Evolutionary conservation across 2,797 vertebrate genomes (phyloP).

Genomic region (Decapterus maruadsi): DNA sequence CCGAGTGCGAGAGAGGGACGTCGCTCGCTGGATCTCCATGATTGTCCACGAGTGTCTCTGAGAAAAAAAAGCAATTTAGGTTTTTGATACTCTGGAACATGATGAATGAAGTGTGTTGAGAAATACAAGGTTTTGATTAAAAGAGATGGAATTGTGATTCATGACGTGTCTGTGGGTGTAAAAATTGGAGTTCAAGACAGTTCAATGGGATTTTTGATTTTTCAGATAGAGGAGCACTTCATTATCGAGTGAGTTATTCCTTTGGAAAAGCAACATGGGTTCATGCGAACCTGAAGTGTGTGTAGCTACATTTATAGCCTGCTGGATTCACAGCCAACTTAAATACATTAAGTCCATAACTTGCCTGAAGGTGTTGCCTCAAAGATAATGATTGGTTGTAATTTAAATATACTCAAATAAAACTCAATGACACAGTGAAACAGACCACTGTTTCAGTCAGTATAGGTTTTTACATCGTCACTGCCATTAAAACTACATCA

Average conservation of each 20-base stretch:
- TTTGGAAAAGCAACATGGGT: not conserved
- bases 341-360: slow-evolving; percentile 15
- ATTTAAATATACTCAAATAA: slow-evolving; percentile 14
- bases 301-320: not conserved
- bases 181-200: not conserved
- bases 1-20: slow-evolving; percentile 23
- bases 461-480: no score
- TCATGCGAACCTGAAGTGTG: slow-evolving; percentile 6
- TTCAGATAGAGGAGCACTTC: not conserved
- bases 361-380: not conserved
- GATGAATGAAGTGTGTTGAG: slow-evolving; percentile 41
- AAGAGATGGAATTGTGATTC: slow-evolving; percentile 28
- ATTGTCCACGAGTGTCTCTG: slow-evolving; percentile 60
- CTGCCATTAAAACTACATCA: no score
- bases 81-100: slow-evolving; percentile 26
- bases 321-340: not conserved
- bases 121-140: slow-evolving; percentile 47
- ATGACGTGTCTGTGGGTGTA: not conserved
- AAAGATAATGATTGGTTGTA: not conserved
- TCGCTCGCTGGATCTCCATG: slow-evolving; percentile 27
- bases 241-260: not conserved
- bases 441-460: no score
- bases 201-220: slow-evolving; percentile 6
- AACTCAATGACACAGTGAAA: not conserved
- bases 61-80: slow-evolving; percentile 68